Evolutionary conservation across 1,140 invertebrate genomes (phyloP), one percentile per base, ranked within the genome.

Genomic region (Zaprionus capensis): DNA sequence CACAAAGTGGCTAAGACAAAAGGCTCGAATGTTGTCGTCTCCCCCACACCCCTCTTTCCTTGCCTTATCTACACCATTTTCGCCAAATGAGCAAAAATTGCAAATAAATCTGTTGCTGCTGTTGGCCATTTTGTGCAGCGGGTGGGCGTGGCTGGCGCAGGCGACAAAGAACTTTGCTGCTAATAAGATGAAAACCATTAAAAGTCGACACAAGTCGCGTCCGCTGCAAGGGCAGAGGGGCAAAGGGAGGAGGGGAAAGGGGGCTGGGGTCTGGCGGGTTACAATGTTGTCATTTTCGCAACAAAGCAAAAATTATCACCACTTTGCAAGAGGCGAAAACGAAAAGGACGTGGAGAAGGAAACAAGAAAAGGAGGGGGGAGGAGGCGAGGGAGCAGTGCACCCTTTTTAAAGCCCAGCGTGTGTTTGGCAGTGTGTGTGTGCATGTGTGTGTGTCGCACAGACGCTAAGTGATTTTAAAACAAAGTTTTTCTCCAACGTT

Each of bases 261-360:
- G 38, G 31, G 61, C 51, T 41, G 44, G 38, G 63, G 14, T 36
- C 46, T 66, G 78, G 71, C 68, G 71, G 78, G 84, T 82, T 88
- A 88, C 81, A 88, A 88, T 90, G 85, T 84, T 88, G 84, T 88
- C 81, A 88, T 88, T 88, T 88, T 88, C 69, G 85, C 84, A 88
- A 88, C 84, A 88, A 90, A 88, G 87, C 81, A 78, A 87, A 91
- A 91, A 91, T 91, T 91, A 91, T 87, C 87, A 91, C 87, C 83
- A 91, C 87, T 91, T 91, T 91, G 87, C 74, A 88, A 91, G 81
- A 87, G 87, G 80, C 78, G 71, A 83, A 71, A 79, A 74, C 78
- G 76, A 70, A 67, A 67, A 62, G 66, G 55, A 66, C 64, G 36
- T 66, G 31, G 49, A 55, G 62, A 65, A 69, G 41, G 34, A 38